Conservation (phyloP, 2,797 vertebrate genomes). For the Miopithecus talapoin region DNA sequence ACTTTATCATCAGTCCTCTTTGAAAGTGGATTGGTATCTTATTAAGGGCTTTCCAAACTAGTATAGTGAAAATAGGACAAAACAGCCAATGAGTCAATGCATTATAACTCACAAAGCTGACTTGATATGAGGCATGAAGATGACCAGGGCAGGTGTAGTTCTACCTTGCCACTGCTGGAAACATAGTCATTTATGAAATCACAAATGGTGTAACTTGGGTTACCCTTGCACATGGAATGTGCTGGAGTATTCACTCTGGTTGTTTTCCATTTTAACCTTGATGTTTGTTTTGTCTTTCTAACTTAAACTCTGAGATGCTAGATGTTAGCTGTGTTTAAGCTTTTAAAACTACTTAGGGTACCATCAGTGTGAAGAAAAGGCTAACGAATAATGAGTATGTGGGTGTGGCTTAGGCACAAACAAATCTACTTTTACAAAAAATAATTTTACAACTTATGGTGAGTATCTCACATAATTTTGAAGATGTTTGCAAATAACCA, state of each 20-base stretch:
- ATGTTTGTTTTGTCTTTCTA: not conserved
- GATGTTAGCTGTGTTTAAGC: not conserved
- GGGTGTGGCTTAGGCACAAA: not conserved
- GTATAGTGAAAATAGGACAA: conserved; percentile 22
- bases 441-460: not conserved
- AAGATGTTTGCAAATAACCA: conserved; percentile 29
- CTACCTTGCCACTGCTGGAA: not conserved
- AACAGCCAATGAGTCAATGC: not conserved
- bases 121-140: not conserved
- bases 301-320: not conserved
- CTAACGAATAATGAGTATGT: not conserved
- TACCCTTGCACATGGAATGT: not conserved
- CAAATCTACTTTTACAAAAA: not conserved
- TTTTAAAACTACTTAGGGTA: not conserved
- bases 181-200: not conserved
- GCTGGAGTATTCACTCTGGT: not conserved
- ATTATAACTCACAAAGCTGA: not conserved
- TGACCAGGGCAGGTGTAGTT: not conserved
- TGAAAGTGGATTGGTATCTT: not conserved
- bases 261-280: not conserved
- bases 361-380: not conserved
- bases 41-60: not conserved
- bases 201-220: not conserved
- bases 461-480: conserved; percentile 25
- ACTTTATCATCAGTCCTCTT: not conserved